These are phyloP conservation scores for Macrotis lagotis DNA, from an alignment of 2,113 vertebrate species.

Conservation along the genomic window DNA sequence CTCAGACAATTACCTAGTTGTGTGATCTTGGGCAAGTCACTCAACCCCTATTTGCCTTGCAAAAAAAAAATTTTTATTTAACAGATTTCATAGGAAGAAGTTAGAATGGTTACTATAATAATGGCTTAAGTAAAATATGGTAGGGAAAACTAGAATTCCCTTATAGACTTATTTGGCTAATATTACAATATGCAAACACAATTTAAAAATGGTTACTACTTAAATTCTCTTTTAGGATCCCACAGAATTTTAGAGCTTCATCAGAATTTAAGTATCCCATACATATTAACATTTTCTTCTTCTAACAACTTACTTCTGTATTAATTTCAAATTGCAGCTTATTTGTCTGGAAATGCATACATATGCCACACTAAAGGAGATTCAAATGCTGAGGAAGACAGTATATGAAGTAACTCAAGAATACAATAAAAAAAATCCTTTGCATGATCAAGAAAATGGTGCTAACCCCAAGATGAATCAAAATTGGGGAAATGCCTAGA, in stretches of 20 bases:
- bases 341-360: constrained; percentile 98
- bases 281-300: constrained; percentile 47
- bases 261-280: constrained; percentile 39
- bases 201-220: background rate
- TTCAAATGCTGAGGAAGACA: constrained; percentile 66
- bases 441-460: constrained; percentile 79
- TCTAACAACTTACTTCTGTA: constrained; percentile 27
- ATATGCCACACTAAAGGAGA: constrained; percentile 89
- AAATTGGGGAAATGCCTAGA: constrained; percentile 39
- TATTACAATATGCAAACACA: background rate
- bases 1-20: no score
- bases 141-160: background rate
- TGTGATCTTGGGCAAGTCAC: no score
- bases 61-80: no score
- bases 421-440: constrained; percentile 49
- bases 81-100: background rate
- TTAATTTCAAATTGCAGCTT: constrained; percentile 84
- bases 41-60: no score
- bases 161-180: background rate
- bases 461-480: constrained; percentile 76
- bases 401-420: constrained; percentile 59
- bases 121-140: background rate
- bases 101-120: background rate
- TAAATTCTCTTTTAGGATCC: background rate
- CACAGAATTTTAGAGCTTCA: background rate